A percentile compares a stretch with the other conserved stretches of the same genome.
phyloP scores from a whole-genome alignment of 2,797 vertebrate species.

The Manis crassicaudata region DNA sequence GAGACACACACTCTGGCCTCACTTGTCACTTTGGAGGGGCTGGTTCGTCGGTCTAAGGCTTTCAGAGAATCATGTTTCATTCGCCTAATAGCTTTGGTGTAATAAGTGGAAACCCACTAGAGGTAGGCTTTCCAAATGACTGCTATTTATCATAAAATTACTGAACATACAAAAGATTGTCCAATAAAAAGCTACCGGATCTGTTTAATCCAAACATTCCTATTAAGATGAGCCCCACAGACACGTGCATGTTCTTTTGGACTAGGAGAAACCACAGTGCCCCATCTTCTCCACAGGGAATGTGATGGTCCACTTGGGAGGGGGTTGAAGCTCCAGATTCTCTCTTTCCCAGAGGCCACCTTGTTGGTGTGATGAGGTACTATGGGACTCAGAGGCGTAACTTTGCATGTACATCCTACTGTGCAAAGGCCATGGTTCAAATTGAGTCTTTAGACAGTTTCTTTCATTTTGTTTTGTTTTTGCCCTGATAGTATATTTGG shows the following conservation, averaged over 20 bases:
- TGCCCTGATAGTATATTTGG: background rate
- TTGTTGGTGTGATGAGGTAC: background rate
- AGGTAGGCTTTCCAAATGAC: background rate
- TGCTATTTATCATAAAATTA: constrained; percentile 43
- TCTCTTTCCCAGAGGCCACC: background rate
- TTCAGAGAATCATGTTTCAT: background rate
- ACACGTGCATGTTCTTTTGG: background rate
- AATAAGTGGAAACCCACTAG: background rate
- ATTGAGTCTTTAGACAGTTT: background rate
- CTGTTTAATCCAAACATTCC: background rate
- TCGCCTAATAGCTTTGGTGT: background rate
- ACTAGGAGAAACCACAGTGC: background rate
- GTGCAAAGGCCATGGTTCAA: background rate
- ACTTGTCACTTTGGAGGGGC: background rate
- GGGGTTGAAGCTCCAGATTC: background rate
- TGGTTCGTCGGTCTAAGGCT: background rate
- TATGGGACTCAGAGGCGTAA: background rate
- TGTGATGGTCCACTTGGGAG: background rate
- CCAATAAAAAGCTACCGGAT: background rate
- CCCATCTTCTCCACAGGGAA: background rate
- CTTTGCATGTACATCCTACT: background rate
- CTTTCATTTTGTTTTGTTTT: background rate
- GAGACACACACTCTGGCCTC: background rate
- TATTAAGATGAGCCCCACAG: background rate
- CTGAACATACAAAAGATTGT: constrained; percentile 17